These are phyloP conservation scores for Ochlodes sylvanus DNA, from an alignment of 2,888 invertebrate species.

Conservation along the genomic window DNA sequence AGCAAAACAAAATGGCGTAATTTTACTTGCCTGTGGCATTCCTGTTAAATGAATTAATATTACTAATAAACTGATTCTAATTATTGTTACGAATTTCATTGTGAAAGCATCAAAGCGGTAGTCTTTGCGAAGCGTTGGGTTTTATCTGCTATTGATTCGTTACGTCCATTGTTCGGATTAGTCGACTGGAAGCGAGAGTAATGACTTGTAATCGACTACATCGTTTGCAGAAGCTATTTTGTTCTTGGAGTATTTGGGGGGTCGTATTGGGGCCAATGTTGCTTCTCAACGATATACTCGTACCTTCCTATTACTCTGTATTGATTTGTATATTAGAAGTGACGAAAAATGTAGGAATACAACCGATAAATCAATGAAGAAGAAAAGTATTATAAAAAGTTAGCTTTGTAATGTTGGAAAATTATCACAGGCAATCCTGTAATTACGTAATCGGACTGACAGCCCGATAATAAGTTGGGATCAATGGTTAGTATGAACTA, in stretches of 20 bases:
- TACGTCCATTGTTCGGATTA: slow-evolving; percentile 30
- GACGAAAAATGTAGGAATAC: background rate
- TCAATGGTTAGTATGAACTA: no score
- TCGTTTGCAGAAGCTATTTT: slow-evolving; percentile 21
- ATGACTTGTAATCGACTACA: slow-evolving; percentile 30
- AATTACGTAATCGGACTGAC: no score
- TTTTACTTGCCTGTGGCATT: background rate
- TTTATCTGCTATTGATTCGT: slow-evolving; percentile 30
- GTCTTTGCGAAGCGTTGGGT: slow-evolving; percentile 6
- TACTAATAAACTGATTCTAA: background rate
- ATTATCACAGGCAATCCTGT: no score
- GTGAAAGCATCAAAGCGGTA: slow-evolving; percentile 2
- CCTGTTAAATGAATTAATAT: background rate
- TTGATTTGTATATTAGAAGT: background rate
- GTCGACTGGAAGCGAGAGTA: slow-evolving; percentile 21
- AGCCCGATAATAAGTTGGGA: no score
- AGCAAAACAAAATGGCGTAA: no score
- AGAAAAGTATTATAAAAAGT: no score
- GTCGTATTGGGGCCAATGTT: background rate
- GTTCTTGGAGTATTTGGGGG: background rate
- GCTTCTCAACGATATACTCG: background rate
- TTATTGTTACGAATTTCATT: slow-evolving; percentile 1
- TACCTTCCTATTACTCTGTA: background rate
- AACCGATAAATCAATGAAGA: no score
- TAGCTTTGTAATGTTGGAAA: no score